Conservation (phyloP, 2,797 vertebrate genomes). For the Dendrocincla fuliginosa region DNA sequence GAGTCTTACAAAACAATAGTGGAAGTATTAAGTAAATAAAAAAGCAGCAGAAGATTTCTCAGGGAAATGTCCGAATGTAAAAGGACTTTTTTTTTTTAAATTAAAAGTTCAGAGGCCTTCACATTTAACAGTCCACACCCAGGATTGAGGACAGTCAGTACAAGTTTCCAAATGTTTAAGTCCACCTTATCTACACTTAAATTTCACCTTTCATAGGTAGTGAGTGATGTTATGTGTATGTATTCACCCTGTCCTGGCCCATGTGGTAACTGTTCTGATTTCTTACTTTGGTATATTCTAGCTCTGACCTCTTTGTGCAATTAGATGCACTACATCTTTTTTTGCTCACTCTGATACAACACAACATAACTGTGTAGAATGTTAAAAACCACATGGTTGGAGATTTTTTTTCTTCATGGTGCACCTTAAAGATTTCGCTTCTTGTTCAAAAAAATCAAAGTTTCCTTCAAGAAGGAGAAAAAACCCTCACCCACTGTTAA, state of each 20-base stretch:
- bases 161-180: neutral
- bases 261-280: neutral
- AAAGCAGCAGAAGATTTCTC: neutral
- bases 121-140: neutral
- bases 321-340: neutral
- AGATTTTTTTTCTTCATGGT: neutral
- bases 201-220: neutral
- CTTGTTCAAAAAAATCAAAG: neutral
- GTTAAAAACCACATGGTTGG: neutral
- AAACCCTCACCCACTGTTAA: fast-evolving
- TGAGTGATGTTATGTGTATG: too few relatives aligned
- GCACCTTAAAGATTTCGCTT: neutral
- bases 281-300: neutral
- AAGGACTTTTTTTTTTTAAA: neutral
- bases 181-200: neutral
- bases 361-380: neutral
- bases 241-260: neutral
- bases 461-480: neutral
- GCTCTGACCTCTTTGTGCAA: neutral
- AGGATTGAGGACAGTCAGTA: neutral
- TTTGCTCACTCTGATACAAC: neutral
- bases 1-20: neutral
- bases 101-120: neutral
- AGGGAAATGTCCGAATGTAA: neutral
- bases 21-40: neutral